Percentiles rank a stretch among this genome's conserved stretches.
These are phyloP conservation scores for Dinomys branickii DNA, from an alignment of 2,113 vertebrate species.

Conservation along the genomic window DNA sequence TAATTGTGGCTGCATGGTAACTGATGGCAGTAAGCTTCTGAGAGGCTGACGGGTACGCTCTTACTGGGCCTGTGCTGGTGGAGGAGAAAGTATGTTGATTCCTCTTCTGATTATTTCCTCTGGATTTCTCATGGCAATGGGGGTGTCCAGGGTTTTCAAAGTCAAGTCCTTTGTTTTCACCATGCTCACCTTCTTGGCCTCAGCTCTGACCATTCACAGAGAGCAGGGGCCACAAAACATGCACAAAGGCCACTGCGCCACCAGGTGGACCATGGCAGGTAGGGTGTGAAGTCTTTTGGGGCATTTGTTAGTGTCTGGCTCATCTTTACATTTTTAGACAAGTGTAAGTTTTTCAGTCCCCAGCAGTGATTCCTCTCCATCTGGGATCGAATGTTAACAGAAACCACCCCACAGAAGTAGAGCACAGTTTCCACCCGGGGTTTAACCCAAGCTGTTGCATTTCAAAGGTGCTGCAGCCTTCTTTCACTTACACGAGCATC, in stretches of 20 bases:
- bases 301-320: background rate
- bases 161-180: background rate
- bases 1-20: background rate
- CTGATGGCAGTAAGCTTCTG: background rate
- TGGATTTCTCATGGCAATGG: background rate
- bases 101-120: background rate
- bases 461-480: background rate
- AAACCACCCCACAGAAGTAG: background rate
- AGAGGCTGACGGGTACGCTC: background rate
- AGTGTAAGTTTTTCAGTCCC: background rate
- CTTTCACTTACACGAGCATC: background rate
- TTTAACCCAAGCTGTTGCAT: background rate
- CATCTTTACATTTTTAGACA: background rate
- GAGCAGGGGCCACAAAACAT: background rate
- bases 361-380: background rate
- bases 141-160: background rate
- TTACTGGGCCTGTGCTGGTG: background rate
- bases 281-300: accelerated
- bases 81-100: background rate
- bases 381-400: background rate
- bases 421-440: background rate
- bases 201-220: background rate
- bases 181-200: background rate
- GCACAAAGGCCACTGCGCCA: background rate
- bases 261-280: background rate